A percentile compares a stretch with the other conserved stretches of the same genome.
phyloP scores from a whole-genome alignment of 2,797 vertebrate genomes.

The Anabas testudineus region DNA sequence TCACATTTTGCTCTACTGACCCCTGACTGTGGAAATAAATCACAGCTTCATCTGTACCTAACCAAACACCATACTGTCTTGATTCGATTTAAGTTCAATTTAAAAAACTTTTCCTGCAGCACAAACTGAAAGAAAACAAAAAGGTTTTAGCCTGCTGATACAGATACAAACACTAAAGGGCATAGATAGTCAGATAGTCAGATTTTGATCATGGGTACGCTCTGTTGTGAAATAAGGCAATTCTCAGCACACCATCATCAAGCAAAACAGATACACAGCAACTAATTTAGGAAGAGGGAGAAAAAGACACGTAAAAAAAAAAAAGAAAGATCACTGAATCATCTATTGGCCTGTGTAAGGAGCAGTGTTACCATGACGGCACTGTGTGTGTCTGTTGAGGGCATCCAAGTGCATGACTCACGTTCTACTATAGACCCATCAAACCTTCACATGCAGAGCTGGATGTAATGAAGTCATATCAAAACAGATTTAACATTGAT shows the following conservation, averaged over 20 bases:
- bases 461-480: slow-evolving; percentile 11
- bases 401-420: slow-evolving; percentile 25
- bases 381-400: slow-evolving; percentile 9
- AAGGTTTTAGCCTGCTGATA: slow-evolving; percentile 3
- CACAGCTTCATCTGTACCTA: slow-evolving; percentile 15
- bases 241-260: neutral
- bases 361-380: slow-evolving; percentile 25
- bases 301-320: slow-evolving; percentile 37
- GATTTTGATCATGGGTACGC: slow-evolving; percentile 1
- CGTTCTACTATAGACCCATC: slow-evolving; percentile 3
- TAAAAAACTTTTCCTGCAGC: slow-evolving; percentile 13
- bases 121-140: slow-evolving; percentile 3
- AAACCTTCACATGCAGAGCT: slow-evolving; percentile 19
- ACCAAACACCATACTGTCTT: slow-evolving; percentile 36
- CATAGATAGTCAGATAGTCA: neutral
- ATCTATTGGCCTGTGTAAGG: slow-evolving; percentile 17
- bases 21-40: slow-evolving; percentile 51
- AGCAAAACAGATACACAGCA: slow-evolving; percentile 1
- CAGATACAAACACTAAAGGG: slow-evolving; percentile 3
- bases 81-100: slow-evolving; percentile 12
- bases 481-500: slow-evolving; percentile 23
- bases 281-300: slow-evolving; percentile 5
- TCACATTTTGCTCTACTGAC: slow-evolving; percentile 57
- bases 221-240: slow-evolving; percentile 21
- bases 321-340: slow-evolving; percentile 49